Evolutionary conservation across 2,113 vertebrate genomes (phyloP).

Genomic region (Phrynosoma platyrhinos): DNA sequence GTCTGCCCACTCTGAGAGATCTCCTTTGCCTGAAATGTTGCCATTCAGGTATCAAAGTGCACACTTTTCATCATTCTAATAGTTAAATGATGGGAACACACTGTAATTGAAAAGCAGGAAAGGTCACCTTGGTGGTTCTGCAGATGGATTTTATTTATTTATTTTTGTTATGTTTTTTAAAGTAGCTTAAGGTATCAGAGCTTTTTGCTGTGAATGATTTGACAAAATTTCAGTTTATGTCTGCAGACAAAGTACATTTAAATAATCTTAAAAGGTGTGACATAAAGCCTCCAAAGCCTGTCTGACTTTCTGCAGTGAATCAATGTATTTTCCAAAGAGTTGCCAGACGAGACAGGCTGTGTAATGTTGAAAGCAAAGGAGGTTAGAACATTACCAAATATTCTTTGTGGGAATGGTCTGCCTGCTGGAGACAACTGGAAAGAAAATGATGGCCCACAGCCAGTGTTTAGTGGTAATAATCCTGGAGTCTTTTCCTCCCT

Average conservation of each 20-base stretch:
- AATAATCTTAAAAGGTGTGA: conserved; percentile 59
- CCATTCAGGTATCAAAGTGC: conserved; percentile 67
- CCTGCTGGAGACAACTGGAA: neutral
- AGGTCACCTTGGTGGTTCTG: conserved; percentile 76
- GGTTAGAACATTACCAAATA: neutral
- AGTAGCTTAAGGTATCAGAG: conserved; percentile 63
- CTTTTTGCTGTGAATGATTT: conserved; percentile 58
- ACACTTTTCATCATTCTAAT: conserved; percentile 76
- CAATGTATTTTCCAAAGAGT: conserved; percentile 21
- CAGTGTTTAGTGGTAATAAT: neutral
- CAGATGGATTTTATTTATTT: conserved; percentile 10
- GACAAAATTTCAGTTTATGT: conserved; percentile 60
- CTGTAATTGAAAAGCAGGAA: conserved; percentile 73
- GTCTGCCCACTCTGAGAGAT: conserved; percentile 48
- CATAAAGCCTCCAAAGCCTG: conserved; percentile 52
- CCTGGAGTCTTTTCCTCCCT: neutral
- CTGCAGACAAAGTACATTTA: conserved; percentile 48
- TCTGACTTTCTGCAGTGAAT: conserved; percentile 18
- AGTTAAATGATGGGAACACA: conserved; percentile 72
- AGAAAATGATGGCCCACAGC: neutral
- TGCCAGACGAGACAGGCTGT: neutral
- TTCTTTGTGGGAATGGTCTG: neutral
- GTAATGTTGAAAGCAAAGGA: neutral
- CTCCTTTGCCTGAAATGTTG: conserved; percentile 65
- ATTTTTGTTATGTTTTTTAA: neutral